A percentile compares a stretch with the other conserved stretches of the same genome.
Conservation (phyloP, 35 echinoderm and acorn worm genomes). For the Patiria miniata region DNA sequence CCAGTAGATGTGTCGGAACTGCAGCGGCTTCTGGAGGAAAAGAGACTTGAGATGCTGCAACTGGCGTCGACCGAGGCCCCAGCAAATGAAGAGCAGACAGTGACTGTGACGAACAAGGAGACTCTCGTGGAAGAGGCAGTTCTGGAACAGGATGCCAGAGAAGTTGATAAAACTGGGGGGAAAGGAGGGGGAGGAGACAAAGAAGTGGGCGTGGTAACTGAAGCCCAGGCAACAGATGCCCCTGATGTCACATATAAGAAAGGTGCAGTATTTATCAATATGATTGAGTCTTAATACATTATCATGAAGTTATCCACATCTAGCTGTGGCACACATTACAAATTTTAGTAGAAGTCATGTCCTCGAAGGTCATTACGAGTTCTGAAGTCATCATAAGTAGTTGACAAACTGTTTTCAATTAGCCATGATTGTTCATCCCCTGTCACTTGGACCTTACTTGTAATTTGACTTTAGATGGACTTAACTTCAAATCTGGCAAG, state of each 20-base stretch:
- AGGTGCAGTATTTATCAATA: background rate
- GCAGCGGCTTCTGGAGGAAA: background rate
- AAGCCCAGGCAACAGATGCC: background rate
- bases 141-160: background rate
- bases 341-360: no score
- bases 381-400: no score
- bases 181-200: background rate
- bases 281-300: no score
- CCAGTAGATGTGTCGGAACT: background rate
- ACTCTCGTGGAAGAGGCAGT: background rate
- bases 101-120: background rate
- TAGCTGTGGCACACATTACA: no score
- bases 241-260: background rate
- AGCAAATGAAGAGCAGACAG: background rate
- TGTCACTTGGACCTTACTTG: no score
- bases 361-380: no score
- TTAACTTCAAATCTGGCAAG: no score
- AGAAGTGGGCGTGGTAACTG: background rate
- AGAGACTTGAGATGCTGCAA: slow-evolving; percentile 1
- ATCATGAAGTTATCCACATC: no score
- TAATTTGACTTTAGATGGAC: no score
- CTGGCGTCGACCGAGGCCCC: background rate
- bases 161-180: background rate
- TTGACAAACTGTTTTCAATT: no score
- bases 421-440: no score